phyloP scores from a whole-genome alignment of 2,888 invertebrate species.

The Platycheirus rosarum region DNA sequence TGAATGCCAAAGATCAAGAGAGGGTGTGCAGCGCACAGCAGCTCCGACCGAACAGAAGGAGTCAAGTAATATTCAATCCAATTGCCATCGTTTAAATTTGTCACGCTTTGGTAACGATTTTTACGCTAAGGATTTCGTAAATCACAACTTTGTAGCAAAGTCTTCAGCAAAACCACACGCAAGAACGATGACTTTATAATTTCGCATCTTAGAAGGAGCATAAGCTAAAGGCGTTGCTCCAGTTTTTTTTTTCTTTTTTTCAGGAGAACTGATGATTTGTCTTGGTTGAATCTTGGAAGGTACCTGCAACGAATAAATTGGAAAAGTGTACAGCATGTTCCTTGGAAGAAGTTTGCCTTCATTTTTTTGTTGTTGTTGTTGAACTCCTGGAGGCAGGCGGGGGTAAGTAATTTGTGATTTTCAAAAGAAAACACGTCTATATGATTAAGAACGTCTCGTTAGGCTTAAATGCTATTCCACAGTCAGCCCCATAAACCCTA shows the following conservation, averaged over 20 bases:
- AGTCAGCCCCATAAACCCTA: slow-evolving; percentile 32
- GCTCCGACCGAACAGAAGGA: neutral
- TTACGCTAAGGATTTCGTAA: slow-evolving; percentile 60
- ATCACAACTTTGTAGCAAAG: slow-evolving; percentile 44
- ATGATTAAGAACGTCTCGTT: slow-evolving; percentile 61
- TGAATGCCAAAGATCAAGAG: slow-evolving; percentile 24
- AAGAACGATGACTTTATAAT: slow-evolving; percentile 52
- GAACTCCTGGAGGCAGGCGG: slow-evolving; percentile 40
- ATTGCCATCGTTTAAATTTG: slow-evolving; percentile 73
- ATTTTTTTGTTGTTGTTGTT: slow-evolving; percentile 1
- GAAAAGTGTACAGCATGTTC: slow-evolving; percentile 14
- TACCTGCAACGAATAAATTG: slow-evolving; percentile 37
- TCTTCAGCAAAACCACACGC: slow-evolving; percentile 41
- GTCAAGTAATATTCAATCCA: slow-evolving; percentile 45
- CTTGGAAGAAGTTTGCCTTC: neutral
- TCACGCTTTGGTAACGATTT: slow-evolving; percentile 67
- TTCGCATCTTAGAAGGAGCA: slow-evolving; percentile 28
- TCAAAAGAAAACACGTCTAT: slow-evolving; percentile 64
- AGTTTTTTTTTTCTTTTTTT: slow-evolving; percentile 25
- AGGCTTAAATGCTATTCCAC: slow-evolving; percentile 28
- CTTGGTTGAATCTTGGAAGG: slow-evolving; percentile 5
- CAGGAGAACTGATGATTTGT: neutral
- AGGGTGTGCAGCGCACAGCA: slow-evolving; percentile 7
- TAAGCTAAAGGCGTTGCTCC: slow-evolving; percentile 36
- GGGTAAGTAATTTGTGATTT: slow-evolving; percentile 52